A percentile compares a stretch with the other conserved stretches of the same genome.
Evolutionary conservation across 2,888 invertebrate genomes (phyloP).

Genomic region (Agrilus cyanescens): DNA sequence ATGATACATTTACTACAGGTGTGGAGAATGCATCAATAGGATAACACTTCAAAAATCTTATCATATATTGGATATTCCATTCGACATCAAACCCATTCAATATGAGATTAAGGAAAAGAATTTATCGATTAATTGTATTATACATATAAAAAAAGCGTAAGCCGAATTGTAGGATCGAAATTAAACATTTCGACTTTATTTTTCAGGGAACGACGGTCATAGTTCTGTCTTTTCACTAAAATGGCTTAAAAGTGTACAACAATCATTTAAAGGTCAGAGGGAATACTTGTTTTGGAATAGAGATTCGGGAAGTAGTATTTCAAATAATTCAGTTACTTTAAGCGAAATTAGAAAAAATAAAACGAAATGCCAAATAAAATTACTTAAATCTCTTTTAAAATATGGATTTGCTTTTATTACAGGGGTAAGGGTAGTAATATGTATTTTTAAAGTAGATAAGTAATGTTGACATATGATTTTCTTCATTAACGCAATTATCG

Average conservation of each 20-base stretch:
- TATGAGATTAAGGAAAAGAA: conserved; percentile 28
- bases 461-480: too few species aligned
- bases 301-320: conserved; percentile 30
- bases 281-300: conserved; percentile 39
- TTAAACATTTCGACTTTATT: conserved; percentile 1
- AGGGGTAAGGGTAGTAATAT: conserved; percentile 16
- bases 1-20: conserved; percentile 32
- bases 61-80: conserved; percentile 44
- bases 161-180: conserved; percentile 20
- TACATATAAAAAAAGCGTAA: too few species aligned
- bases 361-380: conserved; percentile 24
- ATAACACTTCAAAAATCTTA: conserved; percentile 47
- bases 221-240: conserved; percentile 38
- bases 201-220: conserved; percentile 48
- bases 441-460: too few species aligned
- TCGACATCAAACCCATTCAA: conserved; percentile 32
- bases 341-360: conserved; percentile 21
- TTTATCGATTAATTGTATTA: conserved; percentile 42
- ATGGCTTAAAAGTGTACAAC: conserved; percentile 24
- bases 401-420: conserved; percentile 38
- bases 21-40: conserved; percentile 45
- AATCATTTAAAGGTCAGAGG: conserved; percentile 11
- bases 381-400: conserved; percentile 41
- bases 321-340: conserved; percentile 33
- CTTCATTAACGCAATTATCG: too few species aligned